A percentile compares a stretch with the other conserved stretches of the same genome.
Evolutionary conservation across 2,797 vertebrate genomes (phyloP).

Genomic region (Syngnathus acus): DNA sequence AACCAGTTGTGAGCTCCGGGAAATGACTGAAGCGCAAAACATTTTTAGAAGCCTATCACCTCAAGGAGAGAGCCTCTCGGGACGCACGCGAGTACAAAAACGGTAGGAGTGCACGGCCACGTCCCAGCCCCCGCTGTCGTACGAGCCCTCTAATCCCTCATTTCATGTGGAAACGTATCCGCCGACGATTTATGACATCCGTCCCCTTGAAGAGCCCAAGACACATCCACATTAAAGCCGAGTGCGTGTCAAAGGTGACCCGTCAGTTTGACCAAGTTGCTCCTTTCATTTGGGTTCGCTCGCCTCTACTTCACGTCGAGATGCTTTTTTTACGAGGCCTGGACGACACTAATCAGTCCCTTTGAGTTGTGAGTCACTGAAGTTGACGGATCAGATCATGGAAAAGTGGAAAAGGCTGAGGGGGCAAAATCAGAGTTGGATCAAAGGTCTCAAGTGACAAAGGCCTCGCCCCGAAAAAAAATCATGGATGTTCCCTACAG

Average conservation of each 20-base stretch:
- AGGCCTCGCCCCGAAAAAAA: not conserved
- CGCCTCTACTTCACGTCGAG: slow-evolving; percentile 44
- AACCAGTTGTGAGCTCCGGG: not conserved
- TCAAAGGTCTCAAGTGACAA: too few relatives aligned
- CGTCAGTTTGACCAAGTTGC: slow-evolving; percentile 18
- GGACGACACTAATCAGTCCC: slow-evolving; percentile 52
- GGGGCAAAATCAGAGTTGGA: not conserved
- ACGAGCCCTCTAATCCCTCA: not conserved
- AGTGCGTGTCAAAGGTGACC: slow-evolving; percentile 18
- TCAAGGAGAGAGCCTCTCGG: not conserved
- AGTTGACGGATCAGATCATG: slow-evolving; percentile 43
- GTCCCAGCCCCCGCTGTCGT: not conserved
- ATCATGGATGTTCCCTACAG: not conserved
- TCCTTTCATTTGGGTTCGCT: slow-evolving; percentile 29
- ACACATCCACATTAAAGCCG: slow-evolving; percentile 2
- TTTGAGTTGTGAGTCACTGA: slow-evolving; percentile 65
- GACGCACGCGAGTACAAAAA: not conserved
- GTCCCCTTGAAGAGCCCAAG: not conserved
- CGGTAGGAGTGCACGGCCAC: not conserved
- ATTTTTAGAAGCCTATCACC: not conserved
- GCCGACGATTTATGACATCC: not conserved
- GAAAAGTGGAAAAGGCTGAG: slow-evolving; percentile 26
- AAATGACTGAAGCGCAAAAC: not conserved
- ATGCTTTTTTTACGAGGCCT: slow-evolving; percentile 62
- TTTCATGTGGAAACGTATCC: not conserved